Percentiles rank a stretch among this genome's conserved stretches.
These are phyloP conservation scores for Corapipo altera DNA, from an alignment of 2,113 vertebrate genomes.

Conservation along the genomic window DNA sequence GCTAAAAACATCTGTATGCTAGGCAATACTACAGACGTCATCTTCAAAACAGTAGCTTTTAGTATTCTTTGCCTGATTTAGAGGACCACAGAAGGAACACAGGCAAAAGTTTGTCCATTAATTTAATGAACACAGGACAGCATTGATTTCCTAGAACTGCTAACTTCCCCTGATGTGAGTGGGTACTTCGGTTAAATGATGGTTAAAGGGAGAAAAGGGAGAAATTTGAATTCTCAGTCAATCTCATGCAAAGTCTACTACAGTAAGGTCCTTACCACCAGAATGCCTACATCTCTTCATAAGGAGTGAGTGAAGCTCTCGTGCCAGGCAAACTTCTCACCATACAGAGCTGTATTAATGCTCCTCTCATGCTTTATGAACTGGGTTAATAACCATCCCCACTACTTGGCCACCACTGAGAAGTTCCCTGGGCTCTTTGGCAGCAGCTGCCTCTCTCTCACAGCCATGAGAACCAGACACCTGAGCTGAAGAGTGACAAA, in stretches of 20 bases:
- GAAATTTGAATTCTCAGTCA: neutral
- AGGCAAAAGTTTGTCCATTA: neutral
- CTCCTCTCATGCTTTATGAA: neutral
- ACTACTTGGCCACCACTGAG: neutral
- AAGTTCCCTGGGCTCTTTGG: neutral
- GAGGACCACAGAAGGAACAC: neutral
- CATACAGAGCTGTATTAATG: neutral
- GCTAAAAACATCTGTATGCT: neutral
- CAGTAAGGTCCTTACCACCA: neutral
- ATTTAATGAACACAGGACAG: neutral
- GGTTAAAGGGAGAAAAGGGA: neutral
- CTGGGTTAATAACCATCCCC: neutral
- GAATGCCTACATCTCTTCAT: neutral
- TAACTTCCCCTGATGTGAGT: neutral
- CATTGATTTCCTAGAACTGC: neutral
- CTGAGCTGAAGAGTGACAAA: neutral
- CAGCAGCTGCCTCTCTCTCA: neutral
- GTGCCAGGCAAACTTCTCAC: neutral
- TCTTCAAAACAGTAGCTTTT: neutral
- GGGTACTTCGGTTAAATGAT: neutral
- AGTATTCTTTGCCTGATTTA: neutral
- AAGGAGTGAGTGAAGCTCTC: neutral
- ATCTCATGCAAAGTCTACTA: neutral
- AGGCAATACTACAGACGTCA: neutral
- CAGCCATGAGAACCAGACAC: neutral